Percentiles rank a stretch among this genome's conserved stretches.
Conservation (phyloP, 2,888 invertebrate genomes). For the Trichopria drosophilae region DNA sequence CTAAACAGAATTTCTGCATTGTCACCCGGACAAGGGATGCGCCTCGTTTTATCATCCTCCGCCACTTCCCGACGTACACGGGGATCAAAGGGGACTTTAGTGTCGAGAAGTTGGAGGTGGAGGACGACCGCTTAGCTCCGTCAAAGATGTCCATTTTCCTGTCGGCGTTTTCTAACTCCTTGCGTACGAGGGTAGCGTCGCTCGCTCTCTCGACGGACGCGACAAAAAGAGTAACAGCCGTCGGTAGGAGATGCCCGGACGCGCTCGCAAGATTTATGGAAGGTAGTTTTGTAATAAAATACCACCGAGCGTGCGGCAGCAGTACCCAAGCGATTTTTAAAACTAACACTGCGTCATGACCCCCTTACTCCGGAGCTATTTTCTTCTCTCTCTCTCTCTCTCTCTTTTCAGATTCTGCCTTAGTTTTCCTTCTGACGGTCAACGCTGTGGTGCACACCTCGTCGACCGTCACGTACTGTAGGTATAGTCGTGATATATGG, state of each 20-base stretch:
- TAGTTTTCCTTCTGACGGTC: constrained; percentile 22
- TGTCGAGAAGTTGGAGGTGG: no score
- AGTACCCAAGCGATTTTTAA: constrained; percentile 24
- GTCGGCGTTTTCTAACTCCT: constrained; percentile 31
- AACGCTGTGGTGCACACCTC: no score
- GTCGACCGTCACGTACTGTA: no score
- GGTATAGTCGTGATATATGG: no score
- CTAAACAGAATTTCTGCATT: no score
- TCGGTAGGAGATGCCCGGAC: constrained; percentile 8
- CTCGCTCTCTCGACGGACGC: constrained; percentile 6
- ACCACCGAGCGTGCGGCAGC: constrained; percentile 15
- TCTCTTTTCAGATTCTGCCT: constrained; percentile 5
- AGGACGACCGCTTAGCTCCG: constrained; percentile 28
- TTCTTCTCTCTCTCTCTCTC: constrained; percentile 2
- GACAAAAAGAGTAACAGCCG: constrained; percentile 7
- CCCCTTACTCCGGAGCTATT: constrained; percentile 7
- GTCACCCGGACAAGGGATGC: no score
- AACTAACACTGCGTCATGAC: no score
- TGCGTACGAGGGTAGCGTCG: constrained; percentile 17
- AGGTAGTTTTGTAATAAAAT: constrained; percentile 37
- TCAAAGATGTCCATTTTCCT: constrained; percentile 39
- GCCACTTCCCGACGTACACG: no score
- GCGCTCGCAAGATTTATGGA: constrained; percentile 31
- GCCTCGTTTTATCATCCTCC: no score
- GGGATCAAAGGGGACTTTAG: no score